Base-by-base conservation (phyloP, 2,888 invertebrate species). In the Sympetrum striolatum region DNA sequence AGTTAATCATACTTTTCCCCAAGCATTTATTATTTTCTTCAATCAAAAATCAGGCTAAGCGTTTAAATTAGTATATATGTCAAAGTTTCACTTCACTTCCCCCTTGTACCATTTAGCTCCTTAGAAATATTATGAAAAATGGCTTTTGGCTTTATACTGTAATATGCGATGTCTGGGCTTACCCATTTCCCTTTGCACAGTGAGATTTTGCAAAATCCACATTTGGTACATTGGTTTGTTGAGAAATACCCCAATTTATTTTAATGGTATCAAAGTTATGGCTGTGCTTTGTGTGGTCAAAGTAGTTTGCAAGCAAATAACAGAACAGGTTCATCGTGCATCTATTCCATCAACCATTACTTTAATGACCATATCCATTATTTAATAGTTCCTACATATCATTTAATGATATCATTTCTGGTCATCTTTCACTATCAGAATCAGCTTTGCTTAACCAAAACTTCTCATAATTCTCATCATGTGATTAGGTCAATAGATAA, bases 41-140 rank as follows among this genome's bases (percentile, higher is more conserved):
- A 58, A n/a, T n/a, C n/a, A n/a, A n/a, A n/a, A 39, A 73, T 73
- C 86, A 86, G 86, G 37, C 60, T 37, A 86, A 31, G 86, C 39
- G 37, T 37, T 31, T 18, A 64, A 60, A 58, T 86, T 60, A 86
- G 60, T 86, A 60, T 86, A 35, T 86, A 58, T 86, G 86, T 86
- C 60, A 86, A 86, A 86, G 86, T 86, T 86, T 86, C 86, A 86
- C 86, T 86, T 86, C 86, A 86, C 86, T 86, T 86, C 86, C 86
- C 86, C 86, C 53, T 86, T n/a, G 58, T 58, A 35, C 64, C 58
- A 60, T 86, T 86, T 60, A 60, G 58, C 60, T 60, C 60, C 64
- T 86, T 86, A 86, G 86, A 86, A 60, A 86, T 64, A 86, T 35
- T 53, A 64, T 22, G 60, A 86, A 60, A 86, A 86, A 60, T 86